Evolutionary conservation across 1,140 invertebrate species (phyloP), one percentile per base, ranked within the genome.

Genomic region (Drosophila navojoa): DNA sequence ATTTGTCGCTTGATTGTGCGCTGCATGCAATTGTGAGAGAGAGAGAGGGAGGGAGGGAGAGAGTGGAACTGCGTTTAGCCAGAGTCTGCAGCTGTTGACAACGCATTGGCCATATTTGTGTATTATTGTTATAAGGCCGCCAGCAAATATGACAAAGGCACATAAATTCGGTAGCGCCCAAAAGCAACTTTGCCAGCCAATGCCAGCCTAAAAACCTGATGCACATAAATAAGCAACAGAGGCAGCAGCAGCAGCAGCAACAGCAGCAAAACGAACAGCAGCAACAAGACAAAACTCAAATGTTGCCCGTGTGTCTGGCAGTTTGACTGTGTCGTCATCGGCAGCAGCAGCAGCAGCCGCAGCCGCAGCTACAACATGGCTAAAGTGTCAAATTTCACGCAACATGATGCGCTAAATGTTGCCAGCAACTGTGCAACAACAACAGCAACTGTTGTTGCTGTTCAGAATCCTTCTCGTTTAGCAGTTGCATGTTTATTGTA

Each of bases 401-500:
- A 89, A 89, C 84, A 89, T 89, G 84, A 82, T 80, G 79, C 79
- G 84, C 84, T 89, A 89, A 89, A 84, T 89, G 84, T 70, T 81
- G 79, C 84, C 84, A 87, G 69, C 73, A 87, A 87, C 82, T 71
- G 69, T 67, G 76, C 71, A 68, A 75, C 58, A 68, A 60, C 62
- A 42, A 61, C 45, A 50, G 35, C 45, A 50, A 35, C 61, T 59
- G 55, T 69, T 62, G 38, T 44, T 7, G 5, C 11, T 38, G 32
- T 6, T 32, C 13, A 59, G 70, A 67, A 64, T 55, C 50, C 61
- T 61, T 50, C 50, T 71, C 47, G 69, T 54, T 63, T 35, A 62
- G 77, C 87, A 90, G 87, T 90, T 90, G 87, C 89, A 89, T 90
- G 87, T 87, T 90, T 90, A 84, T 90, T 90, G 89, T 90, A 90